Evolutionary conservation across 2,888 invertebrate genomes (phyloP).

Genomic region (Nomada ruficornis): DNA sequence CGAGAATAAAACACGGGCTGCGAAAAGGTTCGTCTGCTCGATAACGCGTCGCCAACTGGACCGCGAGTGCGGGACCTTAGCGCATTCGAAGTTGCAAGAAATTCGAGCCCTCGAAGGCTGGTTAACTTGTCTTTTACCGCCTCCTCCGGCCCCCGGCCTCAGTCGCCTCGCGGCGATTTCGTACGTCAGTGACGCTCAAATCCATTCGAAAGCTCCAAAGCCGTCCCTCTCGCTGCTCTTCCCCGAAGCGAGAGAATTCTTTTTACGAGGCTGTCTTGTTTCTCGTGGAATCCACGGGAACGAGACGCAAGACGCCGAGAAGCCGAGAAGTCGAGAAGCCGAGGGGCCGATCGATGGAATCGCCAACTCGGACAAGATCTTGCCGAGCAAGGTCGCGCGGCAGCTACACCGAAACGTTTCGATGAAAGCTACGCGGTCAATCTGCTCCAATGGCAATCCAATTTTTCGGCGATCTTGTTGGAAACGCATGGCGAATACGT

Average conservation of each 20-base stretch:
- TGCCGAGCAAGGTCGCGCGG: conserved; percentile 39
- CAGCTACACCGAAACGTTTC: conserved; percentile 35
- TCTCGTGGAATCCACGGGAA: conserved; percentile 23
- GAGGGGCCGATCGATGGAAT: conserved; percentile 41
- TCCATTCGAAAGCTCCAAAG: conserved; percentile 12
- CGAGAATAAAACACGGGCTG: background rate
- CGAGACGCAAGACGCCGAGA: conserved; percentile 2
- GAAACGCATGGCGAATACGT: background rate
- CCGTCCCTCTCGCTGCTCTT: background rate
- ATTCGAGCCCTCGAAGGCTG: conserved; percentile 67
- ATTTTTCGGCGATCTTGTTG: conserved; percentile 21
- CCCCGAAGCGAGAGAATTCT: background rate
- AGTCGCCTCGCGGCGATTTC: conserved; percentile 60
- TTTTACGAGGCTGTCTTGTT: conserved; percentile 11
- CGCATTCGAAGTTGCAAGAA: conserved; percentile 53
- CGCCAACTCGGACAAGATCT: conserved; percentile 33
- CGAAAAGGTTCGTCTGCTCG: background rate
- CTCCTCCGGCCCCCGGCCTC: conserved; percentile 50
- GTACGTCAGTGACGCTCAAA: conserved; percentile 63
- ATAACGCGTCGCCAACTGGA: conserved; percentile 2
- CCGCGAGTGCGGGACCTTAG: background rate
- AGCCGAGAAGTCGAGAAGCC: conserved; percentile 1
- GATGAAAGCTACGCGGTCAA: conserved; percentile 40
- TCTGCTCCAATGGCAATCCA: conserved; percentile 8
- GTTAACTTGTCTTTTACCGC: conserved; percentile 63